Conservation (phyloP, 2,113 vertebrate genomes). For the Lichenostomus cassidix region DNA sequence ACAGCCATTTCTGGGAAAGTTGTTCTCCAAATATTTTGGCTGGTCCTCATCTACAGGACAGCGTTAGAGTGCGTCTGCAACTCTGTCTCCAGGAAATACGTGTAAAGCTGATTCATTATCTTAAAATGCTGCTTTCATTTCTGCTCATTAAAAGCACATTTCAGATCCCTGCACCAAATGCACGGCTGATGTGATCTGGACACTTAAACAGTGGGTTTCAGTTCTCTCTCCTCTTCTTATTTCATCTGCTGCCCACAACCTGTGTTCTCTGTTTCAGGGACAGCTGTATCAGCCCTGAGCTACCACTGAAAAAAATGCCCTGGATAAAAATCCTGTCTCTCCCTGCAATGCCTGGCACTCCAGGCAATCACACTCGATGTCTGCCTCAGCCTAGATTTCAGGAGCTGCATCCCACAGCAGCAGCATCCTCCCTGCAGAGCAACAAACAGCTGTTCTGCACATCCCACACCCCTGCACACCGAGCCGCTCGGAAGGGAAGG, state of each 20-base stretch:
- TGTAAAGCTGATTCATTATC: not conserved
- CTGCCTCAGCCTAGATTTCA: not conserved
- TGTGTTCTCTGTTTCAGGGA: not conserved
- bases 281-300: not conserved
- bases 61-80: not conserved
- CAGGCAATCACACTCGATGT: not conserved
- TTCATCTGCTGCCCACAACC: not conserved
- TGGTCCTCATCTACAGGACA: not conserved
- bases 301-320: not conserved
- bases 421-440: not conserved
- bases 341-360: not conserved
- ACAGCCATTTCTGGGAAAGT: not conserved
- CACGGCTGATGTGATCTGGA: not conserved
- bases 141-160: constrained; percentile 12
- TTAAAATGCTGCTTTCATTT: constrained; percentile 41
- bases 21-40: not conserved
- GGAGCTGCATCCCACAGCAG: not conserved
- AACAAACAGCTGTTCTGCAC: not conserved
- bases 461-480: not conserved
- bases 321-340: not conserved
- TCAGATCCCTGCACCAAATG: not conserved
- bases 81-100: not conserved
- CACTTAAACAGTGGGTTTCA: not conserved
- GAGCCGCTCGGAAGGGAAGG: not conserved
- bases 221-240: not conserved